phyloP scores from a whole-genome alignment of 2,888 invertebrate genomes.

The Argyra leucocephala region DNA sequence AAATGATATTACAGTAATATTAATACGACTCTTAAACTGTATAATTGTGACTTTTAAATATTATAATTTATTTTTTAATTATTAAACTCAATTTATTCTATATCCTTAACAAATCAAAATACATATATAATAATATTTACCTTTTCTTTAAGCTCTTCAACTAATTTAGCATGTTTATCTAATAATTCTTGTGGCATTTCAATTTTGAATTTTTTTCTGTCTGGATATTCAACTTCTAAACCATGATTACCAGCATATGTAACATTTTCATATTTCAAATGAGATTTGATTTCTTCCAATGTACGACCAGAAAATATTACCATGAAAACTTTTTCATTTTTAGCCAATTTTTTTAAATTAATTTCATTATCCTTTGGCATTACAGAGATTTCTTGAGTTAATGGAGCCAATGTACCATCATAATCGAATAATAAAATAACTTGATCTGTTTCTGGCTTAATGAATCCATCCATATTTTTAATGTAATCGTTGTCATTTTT shows the following conservation, averaged over 20 bases:
- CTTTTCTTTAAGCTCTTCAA: conserved; percentile 58
- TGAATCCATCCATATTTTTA: conserved; percentile 42
- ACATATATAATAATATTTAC: conserved; percentile 31
- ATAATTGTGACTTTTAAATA: no score
- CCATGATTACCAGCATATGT: conserved; percentile 71
- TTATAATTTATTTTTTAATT: no score
- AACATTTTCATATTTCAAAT: conserved; percentile 50
- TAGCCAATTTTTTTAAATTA: conserved; percentile 57
- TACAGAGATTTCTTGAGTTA: conserved; percentile 55
- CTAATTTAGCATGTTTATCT: conserved; percentile 55
- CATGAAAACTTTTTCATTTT: conserved; percentile 60
- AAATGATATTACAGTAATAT: no score
- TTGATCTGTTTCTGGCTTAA: conserved; percentile 55
- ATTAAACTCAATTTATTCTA: no score
- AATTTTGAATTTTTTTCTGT: conserved; percentile 65
- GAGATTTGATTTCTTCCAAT: conserved; percentile 62
- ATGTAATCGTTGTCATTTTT: conserved; percentile 41
- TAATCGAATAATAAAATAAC: conserved; percentile 62
- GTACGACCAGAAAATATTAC: conserved; percentile 64
- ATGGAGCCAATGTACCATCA: conserved; percentile 66
- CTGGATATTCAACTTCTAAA: conserved; percentile 64
- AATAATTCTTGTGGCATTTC: conserved; percentile 64
- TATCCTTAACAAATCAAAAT: no score
- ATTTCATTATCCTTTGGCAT: conserved; percentile 63
- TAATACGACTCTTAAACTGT: no score